phyloP scores from a whole-genome alignment of 2,113 vertebrate species.

The Nesoenas mayeri region DNA sequence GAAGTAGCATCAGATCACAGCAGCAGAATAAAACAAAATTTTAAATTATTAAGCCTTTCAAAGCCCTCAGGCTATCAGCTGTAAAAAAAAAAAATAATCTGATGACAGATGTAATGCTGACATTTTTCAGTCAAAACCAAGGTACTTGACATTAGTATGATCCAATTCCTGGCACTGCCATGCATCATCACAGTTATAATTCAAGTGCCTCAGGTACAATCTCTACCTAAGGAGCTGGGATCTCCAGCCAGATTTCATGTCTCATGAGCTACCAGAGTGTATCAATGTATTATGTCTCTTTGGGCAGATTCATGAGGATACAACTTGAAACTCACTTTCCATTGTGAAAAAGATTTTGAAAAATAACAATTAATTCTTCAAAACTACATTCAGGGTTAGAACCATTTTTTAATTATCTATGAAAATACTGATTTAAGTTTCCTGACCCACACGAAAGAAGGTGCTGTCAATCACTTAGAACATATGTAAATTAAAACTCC shows the following conservation, averaged over 20 bases:
- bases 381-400: not conserved
- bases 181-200: not conserved
- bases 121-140: not conserved
- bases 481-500: not conserved
- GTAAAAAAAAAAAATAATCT: not conserved
- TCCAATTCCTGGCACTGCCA: not conserved
- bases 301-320: not conserved
- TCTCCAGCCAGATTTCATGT: not conserved
- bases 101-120: not conserved
- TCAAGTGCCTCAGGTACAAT: not conserved
- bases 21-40: not conserved
- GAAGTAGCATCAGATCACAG: not conserved
- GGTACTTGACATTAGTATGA: not conserved
- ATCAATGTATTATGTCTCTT: not conserved
- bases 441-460: not conserved
- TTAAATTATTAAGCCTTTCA: not conserved
- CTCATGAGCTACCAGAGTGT: not conserved
- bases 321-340: not conserved
- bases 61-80: not conserved
- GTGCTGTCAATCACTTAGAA: not conserved
- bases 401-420: fast-evolving
- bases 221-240: not conserved
- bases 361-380: not conserved
- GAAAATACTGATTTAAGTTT: not conserved
- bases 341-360: not conserved